Percentiles rank a stretch among this genome's conserved stretches.
phyloP scores from a whole-genome alignment of 2,888 invertebrate species.

The Cataglyphis rosenhaueri region DNA sequence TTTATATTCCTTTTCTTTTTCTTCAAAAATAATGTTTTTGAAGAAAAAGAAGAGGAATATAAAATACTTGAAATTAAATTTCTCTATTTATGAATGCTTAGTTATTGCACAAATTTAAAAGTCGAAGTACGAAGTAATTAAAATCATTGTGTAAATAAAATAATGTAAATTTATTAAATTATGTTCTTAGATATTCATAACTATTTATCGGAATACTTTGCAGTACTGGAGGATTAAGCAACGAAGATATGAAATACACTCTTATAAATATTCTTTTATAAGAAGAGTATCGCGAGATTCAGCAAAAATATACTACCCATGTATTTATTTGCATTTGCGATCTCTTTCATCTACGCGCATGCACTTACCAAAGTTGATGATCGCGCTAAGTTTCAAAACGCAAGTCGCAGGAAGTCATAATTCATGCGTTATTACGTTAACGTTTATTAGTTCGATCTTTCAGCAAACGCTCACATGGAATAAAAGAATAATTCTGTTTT shows the following conservation, averaged over 20 bases:
- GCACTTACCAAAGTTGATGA: slow-evolving; percentile 46
- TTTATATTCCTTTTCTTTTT: slow-evolving; percentile 8
- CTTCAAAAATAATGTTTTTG: neutral
- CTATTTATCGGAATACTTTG: neutral
- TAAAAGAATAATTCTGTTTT: slow-evolving; percentile 53
- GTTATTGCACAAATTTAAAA: neutral
- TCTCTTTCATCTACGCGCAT: slow-evolving; percentile 43
- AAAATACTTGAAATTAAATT: too few relatives aligned
- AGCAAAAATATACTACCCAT: slow-evolving; percentile 30
- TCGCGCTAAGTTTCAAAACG: slow-evolving; percentile 50
- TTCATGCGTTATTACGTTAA: slow-evolving; percentile 64
- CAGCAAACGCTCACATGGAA: slow-evolving; percentile 57
- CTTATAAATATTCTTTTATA: too few relatives aligned
- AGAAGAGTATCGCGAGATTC: slow-evolving; percentile 23
- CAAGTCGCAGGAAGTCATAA: slow-evolving; percentile 72
- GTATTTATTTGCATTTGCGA: slow-evolving; percentile 47
- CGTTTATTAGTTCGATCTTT: slow-evolving; percentile 70
- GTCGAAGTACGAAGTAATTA: slow-evolving; percentile 7
- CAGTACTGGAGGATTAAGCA: slow-evolving; percentile 1
- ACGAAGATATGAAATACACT: neutral
- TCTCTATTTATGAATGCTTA: neutral
- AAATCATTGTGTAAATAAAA: neutral
- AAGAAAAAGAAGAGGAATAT: too few relatives aligned
- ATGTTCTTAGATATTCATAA: neutral
- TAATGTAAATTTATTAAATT: neutral